A percentile compares a stretch with the other conserved stretches of the same genome.
Evolutionary conservation across 2,113 vertebrate genomes (phyloP).

Genomic region (Cnemophilus loriae): DNA sequence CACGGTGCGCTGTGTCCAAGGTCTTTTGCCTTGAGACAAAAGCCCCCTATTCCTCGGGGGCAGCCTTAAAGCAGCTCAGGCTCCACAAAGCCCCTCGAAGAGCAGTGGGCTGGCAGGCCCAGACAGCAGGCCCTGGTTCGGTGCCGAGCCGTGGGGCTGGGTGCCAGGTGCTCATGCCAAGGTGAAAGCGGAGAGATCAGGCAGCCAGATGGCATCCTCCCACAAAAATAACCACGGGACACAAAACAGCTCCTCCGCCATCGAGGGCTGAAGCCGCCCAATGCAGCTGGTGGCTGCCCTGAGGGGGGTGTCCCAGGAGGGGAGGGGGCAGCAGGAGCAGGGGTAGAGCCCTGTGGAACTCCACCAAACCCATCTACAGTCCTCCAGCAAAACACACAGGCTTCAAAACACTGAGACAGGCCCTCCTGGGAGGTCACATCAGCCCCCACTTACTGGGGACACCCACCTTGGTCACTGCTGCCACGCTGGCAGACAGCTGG

Average conservation of each 20-base stretch:
- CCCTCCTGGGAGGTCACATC: background rate
- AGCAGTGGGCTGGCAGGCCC: background rate
- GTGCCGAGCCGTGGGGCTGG: background rate
- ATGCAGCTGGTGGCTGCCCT: fast-evolving
- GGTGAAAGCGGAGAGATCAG: background rate
- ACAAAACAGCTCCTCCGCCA: background rate
- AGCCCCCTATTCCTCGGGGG: background rate
- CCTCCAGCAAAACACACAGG: background rate
- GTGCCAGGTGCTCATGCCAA: conserved; percentile 8
- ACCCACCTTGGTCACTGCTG: background rate
- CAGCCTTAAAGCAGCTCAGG: background rate
- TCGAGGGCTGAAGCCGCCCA: fast-evolving
- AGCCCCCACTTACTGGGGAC: background rate
- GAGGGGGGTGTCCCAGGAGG: background rate
- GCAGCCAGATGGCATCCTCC: conserved; percentile 42
- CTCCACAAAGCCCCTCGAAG: background rate
- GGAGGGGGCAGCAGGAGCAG: background rate
- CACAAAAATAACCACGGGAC: background rate
- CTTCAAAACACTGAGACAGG: background rate
- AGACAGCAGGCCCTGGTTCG: background rate
- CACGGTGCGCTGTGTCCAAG: fast-evolving
- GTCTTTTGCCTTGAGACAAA: background rate
- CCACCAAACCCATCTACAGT: background rate
- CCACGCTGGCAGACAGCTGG: background rate
- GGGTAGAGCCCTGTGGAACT: background rate